Evolutionary conservation across 1,140 invertebrate species (phyloP), one percentile per base, ranked within the genome.

Genomic region (Aradophagus sp.): DNA sequence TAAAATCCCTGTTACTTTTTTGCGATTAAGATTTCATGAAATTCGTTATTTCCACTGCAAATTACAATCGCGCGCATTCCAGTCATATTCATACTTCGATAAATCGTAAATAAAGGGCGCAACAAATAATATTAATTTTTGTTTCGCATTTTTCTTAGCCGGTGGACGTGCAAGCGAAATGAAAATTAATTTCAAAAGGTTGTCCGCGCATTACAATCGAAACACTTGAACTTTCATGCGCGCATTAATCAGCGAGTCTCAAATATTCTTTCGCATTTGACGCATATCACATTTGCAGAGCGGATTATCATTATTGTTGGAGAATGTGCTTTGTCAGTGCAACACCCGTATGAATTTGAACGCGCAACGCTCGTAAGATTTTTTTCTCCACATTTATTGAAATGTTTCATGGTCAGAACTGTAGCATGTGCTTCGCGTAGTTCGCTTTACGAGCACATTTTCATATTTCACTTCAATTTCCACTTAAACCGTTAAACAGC

Each of bases 401-500:
- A 67, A 73, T 73, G 56, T 67, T 73, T 52, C 58, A 62, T 62
- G 55, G 50, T 61, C 55, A 65, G 62, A 61, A 59, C 41, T 67
- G 69, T 66, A 41, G 56, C 56, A 66, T 67, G 44, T 62, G 66
- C 62, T 55, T 58, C 36, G 58, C 47, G 45, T 44, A 67, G 61
- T 69, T 59, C 52, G 72, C 62, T 74, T 74, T 74, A 67, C 68
- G 47, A 73, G 65, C 39, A 66, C 71, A 81, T 81, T 83, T 81
- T 81, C 80, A 82, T 83, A 82, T 83, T 84, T 82, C 79, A 80
- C 81, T 82, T 80, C 76, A 83, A 83, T 83, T 81, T 83, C 76
- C 78, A 84, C 79, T 82, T 81, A 68, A 82, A 74, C 75, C 66
- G 76, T 73, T 70, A 76, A 75, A 76, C 76, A 76, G 58, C 58